Evolutionary conservation across 2,113 vertebrate species (phyloP).

Genomic region (Leptobrachium leishanense): DNA sequence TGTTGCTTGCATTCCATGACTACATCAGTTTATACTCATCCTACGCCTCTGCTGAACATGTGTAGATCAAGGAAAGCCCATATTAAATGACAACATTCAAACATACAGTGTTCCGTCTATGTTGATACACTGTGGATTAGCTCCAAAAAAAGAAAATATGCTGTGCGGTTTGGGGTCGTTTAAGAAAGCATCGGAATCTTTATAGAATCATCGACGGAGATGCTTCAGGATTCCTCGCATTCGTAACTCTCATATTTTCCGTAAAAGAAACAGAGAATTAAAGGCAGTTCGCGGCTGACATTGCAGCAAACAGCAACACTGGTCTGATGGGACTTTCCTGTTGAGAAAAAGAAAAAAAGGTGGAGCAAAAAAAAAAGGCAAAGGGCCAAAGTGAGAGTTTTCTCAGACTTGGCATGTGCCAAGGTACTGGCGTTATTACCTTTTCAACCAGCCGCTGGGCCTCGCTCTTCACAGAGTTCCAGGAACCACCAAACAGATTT

Average conservation of each 20-base stretch:
- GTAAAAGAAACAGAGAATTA: conserved; percentile 19
- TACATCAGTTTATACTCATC: background rate
- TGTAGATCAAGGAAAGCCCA: background rate
- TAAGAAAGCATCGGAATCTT: conserved; percentile 1
- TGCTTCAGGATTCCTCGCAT: background rate
- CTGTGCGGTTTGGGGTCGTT: background rate
- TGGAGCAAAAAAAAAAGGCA: conserved; percentile 25
- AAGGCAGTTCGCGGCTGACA: conserved; percentile 30
- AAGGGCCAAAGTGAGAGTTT: conserved; percentile 46
- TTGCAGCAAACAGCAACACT: conserved; percentile 20
- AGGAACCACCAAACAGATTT: conserved; percentile 18
- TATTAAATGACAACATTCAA: background rate
- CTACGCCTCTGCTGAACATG: background rate
- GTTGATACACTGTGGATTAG: background rate
- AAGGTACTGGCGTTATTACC: conserved; percentile 25
- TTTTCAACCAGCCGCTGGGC: conserved; percentile 12
- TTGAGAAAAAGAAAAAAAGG: conserved; percentile 10
- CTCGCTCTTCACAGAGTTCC: conserved; percentile 10
- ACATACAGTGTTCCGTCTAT: background rate
- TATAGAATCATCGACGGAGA: background rate
- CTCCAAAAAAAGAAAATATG: background rate
- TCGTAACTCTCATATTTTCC: conserved; percentile 29
- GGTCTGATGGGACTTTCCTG: conserved; percentile 47
- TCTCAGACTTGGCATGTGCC: conserved; percentile 21
- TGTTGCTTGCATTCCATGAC: background rate